phyloP scores from a whole-genome alignment of 2,113 vertebrate genomes.

The Apaloderma vittatum region DNA sequence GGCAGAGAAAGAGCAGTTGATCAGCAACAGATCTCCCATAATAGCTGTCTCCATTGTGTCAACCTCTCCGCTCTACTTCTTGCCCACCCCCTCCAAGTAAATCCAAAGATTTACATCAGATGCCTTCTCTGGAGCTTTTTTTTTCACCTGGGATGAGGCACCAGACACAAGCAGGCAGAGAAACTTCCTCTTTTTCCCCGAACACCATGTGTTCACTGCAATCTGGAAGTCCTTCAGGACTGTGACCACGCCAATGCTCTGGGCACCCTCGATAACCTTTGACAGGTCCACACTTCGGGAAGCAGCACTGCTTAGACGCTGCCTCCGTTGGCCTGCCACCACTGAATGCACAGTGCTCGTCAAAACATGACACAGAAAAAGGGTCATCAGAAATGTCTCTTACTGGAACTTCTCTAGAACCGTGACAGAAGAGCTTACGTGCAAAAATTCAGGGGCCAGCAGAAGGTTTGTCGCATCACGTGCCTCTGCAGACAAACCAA shows the following conservation, averaged over 20 bases:
- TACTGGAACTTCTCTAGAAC: not conserved
- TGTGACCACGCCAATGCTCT: not conserved
- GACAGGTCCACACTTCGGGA: fast-evolving
- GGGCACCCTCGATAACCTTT: not conserved
- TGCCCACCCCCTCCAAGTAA: not conserved
- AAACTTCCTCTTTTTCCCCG: not conserved
- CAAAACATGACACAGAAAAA: not conserved
- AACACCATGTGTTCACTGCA: fast-evolving
- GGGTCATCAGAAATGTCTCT: not conserved
- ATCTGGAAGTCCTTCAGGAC: not conserved
- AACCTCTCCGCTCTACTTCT: not conserved
- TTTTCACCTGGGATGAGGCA: not conserved
- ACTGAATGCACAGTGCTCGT: not conserved
- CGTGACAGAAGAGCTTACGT: not conserved
- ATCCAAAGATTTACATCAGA: not conserved
- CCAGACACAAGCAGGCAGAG: not conserved
- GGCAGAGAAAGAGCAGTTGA: not conserved
- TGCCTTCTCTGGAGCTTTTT: not conserved
- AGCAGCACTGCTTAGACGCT: not conserved
- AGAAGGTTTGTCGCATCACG: not conserved
- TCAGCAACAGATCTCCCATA: fast-evolving
- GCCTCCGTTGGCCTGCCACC: not conserved
- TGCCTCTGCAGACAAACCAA: not conserved
- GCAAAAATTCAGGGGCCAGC: not conserved
- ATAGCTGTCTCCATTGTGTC: not conserved